Evolutionary conservation across 1,140 invertebrate genomes (phyloP).

Genomic region (Bombus huntii): DNA sequence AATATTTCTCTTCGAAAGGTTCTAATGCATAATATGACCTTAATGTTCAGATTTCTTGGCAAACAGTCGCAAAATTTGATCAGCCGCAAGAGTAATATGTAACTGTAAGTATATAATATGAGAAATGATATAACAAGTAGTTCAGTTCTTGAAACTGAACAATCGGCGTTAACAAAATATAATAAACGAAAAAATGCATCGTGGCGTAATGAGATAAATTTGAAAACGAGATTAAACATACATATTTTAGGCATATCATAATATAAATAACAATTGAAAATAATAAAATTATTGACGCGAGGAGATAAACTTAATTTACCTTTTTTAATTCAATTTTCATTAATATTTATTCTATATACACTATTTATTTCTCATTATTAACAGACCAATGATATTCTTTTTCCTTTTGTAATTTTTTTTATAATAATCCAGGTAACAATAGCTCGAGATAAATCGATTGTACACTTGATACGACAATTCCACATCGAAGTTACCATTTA

Average conservation of each 20-base stretch:
- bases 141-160: too few species aligned
- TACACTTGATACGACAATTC: background rate
- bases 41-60: too few species aligned
- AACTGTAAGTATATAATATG: too few species aligned
- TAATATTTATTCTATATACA: background rate
- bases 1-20: too few species aligned
- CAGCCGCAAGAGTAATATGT: too few species aligned
- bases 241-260: background rate
- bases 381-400: background rate
- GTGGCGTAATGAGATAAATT: background rate
- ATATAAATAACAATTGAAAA: background rate
- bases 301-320: background rate
- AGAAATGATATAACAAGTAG: too few species aligned
- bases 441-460: background rate
- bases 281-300: background rate
- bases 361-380: background rate
- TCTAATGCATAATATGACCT: too few species aligned
- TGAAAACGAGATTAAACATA: background rate
- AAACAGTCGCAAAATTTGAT: too few species aligned
- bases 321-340: background rate
- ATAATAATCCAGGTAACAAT: background rate
- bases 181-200: too few species aligned
- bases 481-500: background rate
- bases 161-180: too few species aligned
- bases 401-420: too few species aligned